Conservation (phyloP, 2,888 invertebrate genomes). For the Tachina grossa region DNA sequence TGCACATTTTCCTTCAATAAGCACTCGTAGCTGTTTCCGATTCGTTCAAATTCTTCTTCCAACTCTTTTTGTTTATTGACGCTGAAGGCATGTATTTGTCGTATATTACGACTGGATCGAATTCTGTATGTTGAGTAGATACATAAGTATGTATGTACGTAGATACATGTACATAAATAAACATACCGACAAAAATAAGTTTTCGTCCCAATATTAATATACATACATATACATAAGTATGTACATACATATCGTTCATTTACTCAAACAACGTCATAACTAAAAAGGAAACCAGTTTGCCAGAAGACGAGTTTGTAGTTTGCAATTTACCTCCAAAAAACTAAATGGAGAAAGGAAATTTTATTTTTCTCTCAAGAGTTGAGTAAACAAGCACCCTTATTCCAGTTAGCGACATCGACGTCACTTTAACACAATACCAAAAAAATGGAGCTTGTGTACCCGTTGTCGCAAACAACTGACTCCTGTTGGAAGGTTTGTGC, state of each 20-base stretch:
- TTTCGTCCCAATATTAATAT: neutral
- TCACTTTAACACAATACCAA: no score
- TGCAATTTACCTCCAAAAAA: no score
- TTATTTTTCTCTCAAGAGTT: no score
- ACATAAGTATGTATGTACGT: neutral
- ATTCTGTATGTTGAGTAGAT: conserved; percentile 71
- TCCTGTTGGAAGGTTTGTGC: no score
- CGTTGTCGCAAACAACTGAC: no score
- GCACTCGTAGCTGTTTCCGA: conserved; percentile 71
- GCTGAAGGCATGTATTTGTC: conserved; percentile 73
- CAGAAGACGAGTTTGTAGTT: no score
- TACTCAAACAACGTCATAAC: no score
- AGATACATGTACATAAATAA: neutral
- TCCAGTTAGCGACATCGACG: no score
- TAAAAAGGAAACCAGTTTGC: no score
- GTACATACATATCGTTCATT: neutral
- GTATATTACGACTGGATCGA: conserved; percentile 73
- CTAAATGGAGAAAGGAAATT: no score
- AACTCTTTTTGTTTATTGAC: conserved; percentile 74
- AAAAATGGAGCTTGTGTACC: no score
- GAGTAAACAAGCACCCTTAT: no score
- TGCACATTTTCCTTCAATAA: conserved; percentile 72
- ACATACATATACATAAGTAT: neutral
- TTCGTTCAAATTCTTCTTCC: conserved; percentile 73
- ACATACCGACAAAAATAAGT: neutral